Evolutionary conservation across 2,888 invertebrate species (phyloP).

Genomic region (Lithophane ornitopus): DNA sequence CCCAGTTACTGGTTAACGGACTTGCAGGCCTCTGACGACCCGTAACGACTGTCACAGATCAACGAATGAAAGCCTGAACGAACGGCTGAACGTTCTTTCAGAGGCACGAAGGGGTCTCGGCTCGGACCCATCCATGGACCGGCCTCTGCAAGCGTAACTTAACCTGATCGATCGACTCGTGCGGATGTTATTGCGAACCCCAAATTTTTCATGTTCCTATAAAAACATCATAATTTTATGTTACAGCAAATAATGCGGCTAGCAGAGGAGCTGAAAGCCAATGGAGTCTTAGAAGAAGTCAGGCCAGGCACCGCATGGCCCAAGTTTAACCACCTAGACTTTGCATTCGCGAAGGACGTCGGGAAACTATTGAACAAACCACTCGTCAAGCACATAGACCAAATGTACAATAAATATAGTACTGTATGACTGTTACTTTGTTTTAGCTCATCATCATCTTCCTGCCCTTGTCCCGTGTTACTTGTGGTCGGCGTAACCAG

Average conservation of each 20-base stretch:
- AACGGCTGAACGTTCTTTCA: background rate
- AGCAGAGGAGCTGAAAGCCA: conserved; percentile 75
- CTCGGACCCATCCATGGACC: no score
- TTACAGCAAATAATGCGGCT: conserved; percentile 84
- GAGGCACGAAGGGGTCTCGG: background rate
- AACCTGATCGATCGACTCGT: background rate
- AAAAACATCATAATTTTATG: conserved; percentile 23
- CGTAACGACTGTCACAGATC: background rate
- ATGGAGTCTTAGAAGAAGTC: conserved; percentile 77
- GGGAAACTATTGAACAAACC: conserved; percentile 81
- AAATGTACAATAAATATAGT: conserved; percentile 82
- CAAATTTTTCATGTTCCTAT: background rate
- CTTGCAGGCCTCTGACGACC: background rate
- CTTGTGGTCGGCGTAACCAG: no score
- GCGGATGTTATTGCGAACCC: background rate
- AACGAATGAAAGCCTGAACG: background rate
- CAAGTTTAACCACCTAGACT: conserved; percentile 88
- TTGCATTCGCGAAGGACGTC: conserved; percentile 84
- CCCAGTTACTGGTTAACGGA: background rate
- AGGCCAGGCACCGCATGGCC: conserved; percentile 81
- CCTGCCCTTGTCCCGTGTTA: no score
- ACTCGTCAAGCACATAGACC: conserved; percentile 75
- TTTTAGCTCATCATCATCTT: background rate
- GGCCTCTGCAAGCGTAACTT: background rate
- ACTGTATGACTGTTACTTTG: conserved; percentile 61